A percentile compares a stretch with the other conserved stretches of the same genome.
Conservation (phyloP, 2,113 vertebrate genomes). For the Pleuronectes platessa region DNA sequence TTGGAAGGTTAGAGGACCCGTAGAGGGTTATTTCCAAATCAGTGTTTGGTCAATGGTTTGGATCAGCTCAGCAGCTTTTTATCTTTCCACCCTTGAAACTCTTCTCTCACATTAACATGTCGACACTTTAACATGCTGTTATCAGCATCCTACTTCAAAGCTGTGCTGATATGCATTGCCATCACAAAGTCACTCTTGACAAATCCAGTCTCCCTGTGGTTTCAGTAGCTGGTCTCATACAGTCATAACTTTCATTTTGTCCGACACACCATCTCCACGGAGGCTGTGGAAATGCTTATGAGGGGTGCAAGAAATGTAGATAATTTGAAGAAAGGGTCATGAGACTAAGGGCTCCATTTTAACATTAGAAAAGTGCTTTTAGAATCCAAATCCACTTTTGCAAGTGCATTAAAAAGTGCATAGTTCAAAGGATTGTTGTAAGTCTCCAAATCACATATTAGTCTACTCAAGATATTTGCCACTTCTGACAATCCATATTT, state of each 20-base stretch:
- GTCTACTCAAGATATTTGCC: not conserved
- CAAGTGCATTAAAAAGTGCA: not conserved
- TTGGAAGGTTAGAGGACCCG: constrained; percentile 22
- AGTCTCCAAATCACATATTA: not conserved
- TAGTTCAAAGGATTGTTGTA: not conserved
- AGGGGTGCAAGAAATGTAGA: constrained; percentile 1
- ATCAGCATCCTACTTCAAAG: constrained; percentile 65
- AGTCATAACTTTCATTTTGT: constrained; percentile 48
- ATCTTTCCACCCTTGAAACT: constrained; percentile 58
- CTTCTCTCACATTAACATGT: constrained; percentile 57
- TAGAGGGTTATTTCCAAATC: constrained; percentile 29
- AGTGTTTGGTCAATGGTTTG: constrained; percentile 36
- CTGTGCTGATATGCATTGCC: constrained; percentile 53
- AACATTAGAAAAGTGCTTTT: not conserved
- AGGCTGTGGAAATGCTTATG: constrained; percentile 35
- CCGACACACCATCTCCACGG: constrained; percentile 18
- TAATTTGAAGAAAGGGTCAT: constrained; percentile 2
- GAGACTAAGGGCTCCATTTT: not conserved
- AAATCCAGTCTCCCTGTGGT: constrained; percentile 53
- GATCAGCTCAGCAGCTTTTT: constrained; percentile 60
- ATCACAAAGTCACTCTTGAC: constrained; percentile 48
- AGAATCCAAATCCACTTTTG: not conserved
- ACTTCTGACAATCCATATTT: not conserved
- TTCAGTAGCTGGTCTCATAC: constrained; percentile 41
- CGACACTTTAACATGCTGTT: constrained; percentile 45